Conservation (phyloP, 37 sponge, comb jelly and placozoan species). For the Beroe forskalii region DNA sequence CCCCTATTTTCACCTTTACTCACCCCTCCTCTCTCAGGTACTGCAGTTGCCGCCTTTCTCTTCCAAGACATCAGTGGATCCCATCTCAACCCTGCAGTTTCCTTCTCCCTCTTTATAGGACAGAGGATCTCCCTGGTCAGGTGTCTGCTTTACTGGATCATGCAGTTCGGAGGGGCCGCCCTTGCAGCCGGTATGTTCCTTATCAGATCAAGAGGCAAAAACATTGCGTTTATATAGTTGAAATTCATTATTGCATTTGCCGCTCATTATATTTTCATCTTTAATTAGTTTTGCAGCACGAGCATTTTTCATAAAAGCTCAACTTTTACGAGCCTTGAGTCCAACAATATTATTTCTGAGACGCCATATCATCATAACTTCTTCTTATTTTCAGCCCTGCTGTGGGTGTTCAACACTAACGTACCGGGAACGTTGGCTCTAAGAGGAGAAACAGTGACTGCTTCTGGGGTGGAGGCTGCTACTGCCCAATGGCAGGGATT, state of each 20-base stretch:
- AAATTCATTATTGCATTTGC: background rate
- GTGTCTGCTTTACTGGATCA: slow-evolving; percentile 20
- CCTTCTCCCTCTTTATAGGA: slow-evolving; percentile 1
- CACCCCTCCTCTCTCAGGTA: no score
- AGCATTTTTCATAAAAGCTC: no score
- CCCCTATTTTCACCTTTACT: no score
- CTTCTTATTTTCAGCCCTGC: background rate
- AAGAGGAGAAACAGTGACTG: background rate
- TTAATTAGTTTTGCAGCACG: no score
- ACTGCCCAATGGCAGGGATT: background rate
- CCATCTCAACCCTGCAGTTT: slow-evolving; percentile 52
- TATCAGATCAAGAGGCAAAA: no score
- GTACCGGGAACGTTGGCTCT: background rate
- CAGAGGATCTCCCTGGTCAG: slow-evolving; percentile 46
- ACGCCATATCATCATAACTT: no score
- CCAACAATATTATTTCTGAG: no score
- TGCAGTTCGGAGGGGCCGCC: slow-evolving; percentile 12
- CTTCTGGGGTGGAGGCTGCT: background rate
- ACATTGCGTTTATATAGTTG: background rate
- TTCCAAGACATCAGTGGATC: slow-evolving; percentile 40
- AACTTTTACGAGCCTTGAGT: no score
- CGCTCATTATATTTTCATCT: background rate
- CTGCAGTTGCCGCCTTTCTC: slow-evolving; percentile 3
- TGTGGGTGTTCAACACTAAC: background rate
- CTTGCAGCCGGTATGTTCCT: slow-evolving; percentile 17